phyloP scores from a whole-genome alignment of 2,888 invertebrate species.

The Amphipoea lucens region DNA sequence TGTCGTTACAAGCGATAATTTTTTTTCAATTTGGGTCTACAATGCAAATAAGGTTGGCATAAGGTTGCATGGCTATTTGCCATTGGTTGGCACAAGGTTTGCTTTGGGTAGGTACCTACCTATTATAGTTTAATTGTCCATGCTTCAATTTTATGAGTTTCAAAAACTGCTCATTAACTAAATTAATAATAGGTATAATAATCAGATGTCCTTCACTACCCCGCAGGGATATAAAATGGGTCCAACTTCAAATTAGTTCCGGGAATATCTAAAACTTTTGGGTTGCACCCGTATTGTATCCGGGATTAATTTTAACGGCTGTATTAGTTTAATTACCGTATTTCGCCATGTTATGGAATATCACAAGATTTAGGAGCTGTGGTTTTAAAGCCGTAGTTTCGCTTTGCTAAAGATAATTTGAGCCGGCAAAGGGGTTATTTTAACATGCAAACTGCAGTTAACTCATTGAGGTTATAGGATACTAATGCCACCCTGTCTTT shows the following conservation, averaged over 20 bases:
- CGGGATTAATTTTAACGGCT: conserved; percentile 74
- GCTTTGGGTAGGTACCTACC: not conserved
- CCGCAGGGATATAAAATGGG: conserved; percentile 74
- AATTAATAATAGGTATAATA: conserved; percentile 62
- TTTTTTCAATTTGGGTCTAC: too few relatives aligned
- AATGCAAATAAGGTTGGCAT: too few relatives aligned
- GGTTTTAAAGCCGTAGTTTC: conserved; percentile 8
- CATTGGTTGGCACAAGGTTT: too few relatives aligned
- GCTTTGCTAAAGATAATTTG: conserved; percentile 19
- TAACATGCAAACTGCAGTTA: not conserved
- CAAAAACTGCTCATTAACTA: conserved; percentile 35
- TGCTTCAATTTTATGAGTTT: conserved; percentile 15
- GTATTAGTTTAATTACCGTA: conserved; percentile 59
- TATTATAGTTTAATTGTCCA: not conserved
- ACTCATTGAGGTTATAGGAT: not conserved
- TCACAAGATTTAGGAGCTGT: conserved; percentile 40
- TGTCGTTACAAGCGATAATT: too few relatives aligned
- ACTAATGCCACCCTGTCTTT: not conserved
- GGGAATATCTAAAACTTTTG: conserved; percentile 79
- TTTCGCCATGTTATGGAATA: conserved; percentile 37
- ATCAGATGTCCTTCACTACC: conserved; percentile 69
- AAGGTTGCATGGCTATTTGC: too few relatives aligned
- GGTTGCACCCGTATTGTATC: conserved; percentile 75
- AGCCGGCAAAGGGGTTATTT: conserved; percentile 11
- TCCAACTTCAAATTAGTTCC: conserved; percentile 78